These are phyloP conservation scores for Catharus bicknelli DNA, from an alignment of 2,113 vertebrate genomes.

Conservation along the genomic window DNA sequence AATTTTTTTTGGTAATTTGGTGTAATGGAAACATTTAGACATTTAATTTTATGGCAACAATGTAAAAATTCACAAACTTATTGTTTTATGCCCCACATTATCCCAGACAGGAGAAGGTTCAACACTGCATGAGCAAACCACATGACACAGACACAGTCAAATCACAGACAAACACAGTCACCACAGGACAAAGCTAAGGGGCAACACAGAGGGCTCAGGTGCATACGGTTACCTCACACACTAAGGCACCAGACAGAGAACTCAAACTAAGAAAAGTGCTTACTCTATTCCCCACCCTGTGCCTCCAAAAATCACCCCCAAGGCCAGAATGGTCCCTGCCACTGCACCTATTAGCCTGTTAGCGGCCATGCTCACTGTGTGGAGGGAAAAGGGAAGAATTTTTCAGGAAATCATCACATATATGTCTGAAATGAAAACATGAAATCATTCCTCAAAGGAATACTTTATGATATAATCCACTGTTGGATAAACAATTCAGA, in stretches of 20 bases:
- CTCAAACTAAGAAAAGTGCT: conserved; percentile 93
- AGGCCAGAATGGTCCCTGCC: conserved; percentile 99
- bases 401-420: conserved; percentile 65
- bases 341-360: conserved; percentile 99
- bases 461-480: background rate
- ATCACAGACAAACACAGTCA: conserved; percentile 88
- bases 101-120: conserved; percentile 96
- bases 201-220: conserved; percentile 81
- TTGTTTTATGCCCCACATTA: conserved; percentile 90
- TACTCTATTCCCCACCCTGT: conserved; percentile 99
- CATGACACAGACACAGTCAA: conserved; percentile 88
- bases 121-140: conserved; percentile 89
- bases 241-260: conserved; percentile 86
- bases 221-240: conserved; percentile 80
- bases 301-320: conserved; percentile 99
- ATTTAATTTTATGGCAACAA: conserved; percentile 30
- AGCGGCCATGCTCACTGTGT: conserved; percentile 98
- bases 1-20: background rate
- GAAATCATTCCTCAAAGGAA: conserved; percentile 37
- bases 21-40: conserved; percentile 53
- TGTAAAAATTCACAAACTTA: conserved; percentile 49
- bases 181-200: conserved; percentile 86
- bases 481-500: background rate
- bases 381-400: conserved; percentile 91
- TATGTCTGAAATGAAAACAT: conserved; percentile 64